Conservation (phyloP, 2,113 vertebrate genomes). For the Chloebia gouldiae region DNA sequence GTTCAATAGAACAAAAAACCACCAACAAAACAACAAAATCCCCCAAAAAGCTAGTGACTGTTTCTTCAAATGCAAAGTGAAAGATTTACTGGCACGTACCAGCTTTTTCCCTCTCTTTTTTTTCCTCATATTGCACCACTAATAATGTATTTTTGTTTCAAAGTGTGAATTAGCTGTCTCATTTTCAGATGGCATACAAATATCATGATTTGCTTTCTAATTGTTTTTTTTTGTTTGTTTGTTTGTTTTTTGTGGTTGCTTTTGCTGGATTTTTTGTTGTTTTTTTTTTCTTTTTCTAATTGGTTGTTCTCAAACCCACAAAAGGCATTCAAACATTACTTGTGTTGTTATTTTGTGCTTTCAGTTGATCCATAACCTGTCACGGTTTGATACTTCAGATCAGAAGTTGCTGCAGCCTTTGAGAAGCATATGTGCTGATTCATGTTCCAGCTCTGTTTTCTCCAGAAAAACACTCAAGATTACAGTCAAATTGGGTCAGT, state of each 20-base stretch:
- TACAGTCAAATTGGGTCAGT: background rate
- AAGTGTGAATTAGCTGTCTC: background rate
- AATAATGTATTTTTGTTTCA: background rate
- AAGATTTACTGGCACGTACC: background rate
- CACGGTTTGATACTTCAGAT: background rate
- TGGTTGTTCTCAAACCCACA: background rate
- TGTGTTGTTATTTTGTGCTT: background rate
- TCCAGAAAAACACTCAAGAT: background rate
- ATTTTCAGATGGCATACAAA: background rate
- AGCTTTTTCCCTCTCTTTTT: background rate
- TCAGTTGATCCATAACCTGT: background rate
- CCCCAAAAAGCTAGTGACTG: rapidly evolving
- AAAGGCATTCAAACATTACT: background rate
- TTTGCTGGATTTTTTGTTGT: too few relatives aligned
- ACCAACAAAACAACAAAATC: background rate
- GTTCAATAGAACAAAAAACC: rapidly evolving
- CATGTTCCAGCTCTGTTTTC: background rate
- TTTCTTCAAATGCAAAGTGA: background rate
- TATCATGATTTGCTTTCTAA: background rate
- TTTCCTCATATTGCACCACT: background rate
- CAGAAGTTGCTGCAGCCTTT: background rate
- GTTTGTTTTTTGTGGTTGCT: background rate
- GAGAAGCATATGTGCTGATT: background rate
- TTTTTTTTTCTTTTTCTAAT: background rate
- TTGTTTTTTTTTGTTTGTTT: background rate